Evolutionary conservation across 2,888 invertebrate genomes (phyloP), one percentile per base, ranked within the genome.

Genomic region (Aleiodes alternator): DNA sequence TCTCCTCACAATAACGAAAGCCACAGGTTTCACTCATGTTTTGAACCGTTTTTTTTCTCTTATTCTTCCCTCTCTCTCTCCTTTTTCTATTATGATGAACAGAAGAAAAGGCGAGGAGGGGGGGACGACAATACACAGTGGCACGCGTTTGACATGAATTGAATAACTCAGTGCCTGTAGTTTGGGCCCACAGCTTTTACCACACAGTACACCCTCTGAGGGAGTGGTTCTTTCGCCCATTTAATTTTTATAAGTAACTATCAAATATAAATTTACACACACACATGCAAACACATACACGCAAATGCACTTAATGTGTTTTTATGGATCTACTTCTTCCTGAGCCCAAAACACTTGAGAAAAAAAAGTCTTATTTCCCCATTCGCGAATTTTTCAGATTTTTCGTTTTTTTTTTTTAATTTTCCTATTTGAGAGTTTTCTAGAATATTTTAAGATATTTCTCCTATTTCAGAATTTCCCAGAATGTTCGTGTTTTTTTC

Each of bases 191-290:
- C 38, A 56, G 66, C 16, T 7, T 29, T 12, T 38, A 51, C 51
- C 79, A 76, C 80, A 79, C 83, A 83, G 80, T 82, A 82, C 78
- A 80, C 80, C 79, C 78, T 31, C 66, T 71, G 51, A 69, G 76
- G 76, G 76, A 76, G 76, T 76, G 68, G 43, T 43, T 69, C 72
- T 66, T 72, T 56, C 14, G 55, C 11, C 7, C 53, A 50, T 48
- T 57, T 71, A 29, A 53, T 61, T 59, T 55, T 55, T 70, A 38
- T 69, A 51, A 51, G 53, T 61, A 69, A 78, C 78, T 75, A 78
- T 76, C 75, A 81, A 80, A 81, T 79, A 79, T 79, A 80, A 81
- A 80, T 81, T 80, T 76, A 81, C 78, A 78, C 68, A 50, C 57
- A 71, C 16, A 16, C 43, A 64, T n/a, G n/a, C 38, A 61, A 43